These are phyloP conservation scores for Siniperca scherzeri DNA, from an alignment of 2,797 vertebrate genomes.

Conservation along the genomic window DNA sequence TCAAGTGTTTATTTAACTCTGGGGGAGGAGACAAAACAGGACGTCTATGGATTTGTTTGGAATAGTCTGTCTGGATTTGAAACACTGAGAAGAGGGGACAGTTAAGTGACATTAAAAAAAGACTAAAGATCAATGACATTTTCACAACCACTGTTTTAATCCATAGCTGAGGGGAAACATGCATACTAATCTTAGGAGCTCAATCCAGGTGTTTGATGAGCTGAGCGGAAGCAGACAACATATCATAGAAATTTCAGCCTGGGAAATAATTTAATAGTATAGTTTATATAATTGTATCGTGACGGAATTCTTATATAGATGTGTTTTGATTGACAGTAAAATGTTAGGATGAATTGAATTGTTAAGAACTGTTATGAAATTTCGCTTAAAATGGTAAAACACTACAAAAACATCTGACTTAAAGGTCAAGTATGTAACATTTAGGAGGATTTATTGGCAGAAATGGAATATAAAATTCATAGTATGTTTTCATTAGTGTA, in stretches of 20 bases:
- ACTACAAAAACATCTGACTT: background rate
- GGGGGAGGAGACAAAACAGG: slow-evolving; percentile 76
- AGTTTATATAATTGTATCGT: background rate
- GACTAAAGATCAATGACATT: background rate
- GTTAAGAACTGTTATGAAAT: background rate
- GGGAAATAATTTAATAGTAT: background rate
- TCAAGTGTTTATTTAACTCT: slow-evolving; percentile 75
- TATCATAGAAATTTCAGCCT: background rate
- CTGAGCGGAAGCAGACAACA: background rate
- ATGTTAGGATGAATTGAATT: background rate
- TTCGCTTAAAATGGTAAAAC: background rate
- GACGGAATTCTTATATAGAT: background rate
- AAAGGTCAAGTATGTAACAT: too few relatives aligned
- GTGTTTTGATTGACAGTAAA: background rate
- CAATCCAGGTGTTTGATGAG: background rate
- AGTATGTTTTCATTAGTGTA: too few relatives aligned
- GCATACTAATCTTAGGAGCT: background rate
- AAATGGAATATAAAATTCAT: too few relatives aligned
- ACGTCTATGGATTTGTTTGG: slow-evolving; percentile 53
- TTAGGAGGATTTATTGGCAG: too few relatives aligned
- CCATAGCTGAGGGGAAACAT: background rate
- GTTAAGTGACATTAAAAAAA: slow-evolving; percentile 22
- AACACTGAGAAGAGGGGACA: slow-evolving; percentile 18
- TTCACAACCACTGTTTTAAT: slow-evolving; percentile 12
- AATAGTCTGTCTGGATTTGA: slow-evolving; percentile 63